Conservation (phyloP, 2,888 invertebrate species). For the Furcula furcula region DNA sequence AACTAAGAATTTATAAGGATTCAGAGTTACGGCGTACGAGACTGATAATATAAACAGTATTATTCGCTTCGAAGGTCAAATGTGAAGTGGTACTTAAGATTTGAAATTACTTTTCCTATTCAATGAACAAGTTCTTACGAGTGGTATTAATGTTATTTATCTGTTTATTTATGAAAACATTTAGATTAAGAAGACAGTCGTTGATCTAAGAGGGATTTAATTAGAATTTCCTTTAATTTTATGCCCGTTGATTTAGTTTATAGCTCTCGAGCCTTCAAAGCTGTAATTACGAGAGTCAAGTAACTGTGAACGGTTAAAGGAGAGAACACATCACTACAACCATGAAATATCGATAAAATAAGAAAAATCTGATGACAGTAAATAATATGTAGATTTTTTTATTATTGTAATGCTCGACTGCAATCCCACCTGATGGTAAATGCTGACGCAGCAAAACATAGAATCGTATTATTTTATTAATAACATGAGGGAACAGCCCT, state of each 20-base stretch:
- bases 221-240: no score
- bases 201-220: not conserved
- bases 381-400: no score
- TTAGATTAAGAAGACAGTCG: not conserved
- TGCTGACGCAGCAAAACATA: no score
- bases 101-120: not conserved
- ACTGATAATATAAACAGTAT: constrained; percentile 72
- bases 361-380: no score
- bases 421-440: no score
- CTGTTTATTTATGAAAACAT: not conserved
- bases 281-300: constrained; percentile 18
- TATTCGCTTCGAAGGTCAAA: constrained; percentile 47
- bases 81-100: constrained; percentile 27
- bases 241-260: no score
- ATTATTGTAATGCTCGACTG: no score
- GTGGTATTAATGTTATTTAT: not conserved
- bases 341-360: not conserved
- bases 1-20: constrained; percentile 23
- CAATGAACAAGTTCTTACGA: not conserved
- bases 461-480: no score
- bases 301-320: constrained; percentile 24
- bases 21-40: constrained; percentile 43
- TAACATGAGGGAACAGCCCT: no score
- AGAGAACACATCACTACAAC: constrained; percentile 4
- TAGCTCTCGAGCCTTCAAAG: no score